A percentile compares a stretch with the other conserved stretches of the same genome.
Conservation (phyloP, 2,888 invertebrate genomes). For the Himalopsyche kuldschensis region DNA sequence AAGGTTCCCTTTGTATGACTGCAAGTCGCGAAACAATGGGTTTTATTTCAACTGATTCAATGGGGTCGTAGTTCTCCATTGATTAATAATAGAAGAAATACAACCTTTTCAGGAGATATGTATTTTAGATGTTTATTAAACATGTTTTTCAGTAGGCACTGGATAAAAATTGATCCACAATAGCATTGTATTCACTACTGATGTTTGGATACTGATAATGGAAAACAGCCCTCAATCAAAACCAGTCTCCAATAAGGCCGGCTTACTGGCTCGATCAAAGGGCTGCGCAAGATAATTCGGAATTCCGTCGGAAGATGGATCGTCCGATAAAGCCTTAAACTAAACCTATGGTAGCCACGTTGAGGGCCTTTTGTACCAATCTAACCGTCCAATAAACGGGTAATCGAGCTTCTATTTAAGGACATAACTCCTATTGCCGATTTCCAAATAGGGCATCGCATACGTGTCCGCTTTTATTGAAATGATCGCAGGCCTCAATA, state of each 20-base stretch:
- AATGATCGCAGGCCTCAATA: not conserved
- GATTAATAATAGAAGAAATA: too few relatives aligned
- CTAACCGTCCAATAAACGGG: conserved; percentile 4
- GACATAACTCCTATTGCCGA: not conserved
- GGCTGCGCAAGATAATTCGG: not conserved
- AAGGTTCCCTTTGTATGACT: too few relatives aligned
- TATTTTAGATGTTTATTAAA: too few relatives aligned
- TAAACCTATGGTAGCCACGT: not conserved
- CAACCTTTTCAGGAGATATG: too few relatives aligned
- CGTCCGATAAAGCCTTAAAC: conserved; percentile 2
- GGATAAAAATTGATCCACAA: not conserved
- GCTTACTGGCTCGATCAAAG: conserved; percentile 4
- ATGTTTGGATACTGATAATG: not conserved
- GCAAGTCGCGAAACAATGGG: too few relatives aligned
- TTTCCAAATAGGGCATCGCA: not conserved
- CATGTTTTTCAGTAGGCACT: too few relatives aligned
- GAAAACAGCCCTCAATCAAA: not conserved
- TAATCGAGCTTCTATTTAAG: conserved; percentile 14
- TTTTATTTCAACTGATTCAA: too few relatives aligned
- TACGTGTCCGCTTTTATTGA: conserved; percentile 6
- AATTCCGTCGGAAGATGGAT: conserved; percentile 10
- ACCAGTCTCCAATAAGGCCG: not conserved
- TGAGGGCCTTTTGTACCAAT: not conserved
- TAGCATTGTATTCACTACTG: not conserved
- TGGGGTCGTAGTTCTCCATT: too few relatives aligned